Evolutionary conservation across 2,113 vertebrate species (phyloP).

Genomic region (Stigmatopora argus): DNA sequence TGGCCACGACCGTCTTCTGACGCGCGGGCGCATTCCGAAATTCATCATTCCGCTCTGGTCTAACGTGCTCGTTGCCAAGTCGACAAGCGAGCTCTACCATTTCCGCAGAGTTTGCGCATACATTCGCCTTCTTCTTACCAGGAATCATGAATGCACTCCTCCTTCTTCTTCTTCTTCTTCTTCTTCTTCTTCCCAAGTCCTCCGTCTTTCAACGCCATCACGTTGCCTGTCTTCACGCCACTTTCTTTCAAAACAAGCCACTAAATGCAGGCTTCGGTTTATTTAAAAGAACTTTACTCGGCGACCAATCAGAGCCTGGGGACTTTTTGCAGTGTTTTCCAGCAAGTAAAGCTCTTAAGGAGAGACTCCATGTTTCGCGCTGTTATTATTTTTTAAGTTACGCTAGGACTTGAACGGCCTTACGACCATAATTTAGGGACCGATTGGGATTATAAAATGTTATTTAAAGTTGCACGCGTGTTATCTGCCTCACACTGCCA

Average conservation of each 20-base stretch:
- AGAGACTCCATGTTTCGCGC: slow-evolving; percentile 30
- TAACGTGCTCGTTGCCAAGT: slow-evolving; percentile 27
- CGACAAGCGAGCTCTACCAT: slow-evolving; percentile 62
- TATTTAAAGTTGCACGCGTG: slow-evolving; percentile 61
- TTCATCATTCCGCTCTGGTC: slow-evolving; percentile 20
- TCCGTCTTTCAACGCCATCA: slow-evolving; percentile 21
- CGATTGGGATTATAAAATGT: slow-evolving; percentile 3
- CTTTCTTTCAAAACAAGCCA: neutral
- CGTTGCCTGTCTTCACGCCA: slow-evolving; percentile 24
- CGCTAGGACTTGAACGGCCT: slow-evolving; percentile 10
- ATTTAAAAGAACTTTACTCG: slow-evolving; percentile 11
- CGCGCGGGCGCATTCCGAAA: slow-evolving; percentile 6
- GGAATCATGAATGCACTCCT: slow-evolving; percentile 25
- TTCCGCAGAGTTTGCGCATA: slow-evolving; percentile 55
- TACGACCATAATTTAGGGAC: neutral
- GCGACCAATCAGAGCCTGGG: slow-evolving; percentile 20
- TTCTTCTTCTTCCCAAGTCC: slow-evolving; percentile 4
- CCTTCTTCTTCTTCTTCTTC: too few species aligned
- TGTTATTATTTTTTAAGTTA: slow-evolving; percentile 12
- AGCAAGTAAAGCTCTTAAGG: slow-evolving; percentile 31
- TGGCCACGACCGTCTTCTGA: slow-evolving; percentile 42
- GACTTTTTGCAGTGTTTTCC: slow-evolving; percentile 42
- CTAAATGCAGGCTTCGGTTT: slow-evolving; percentile 41
- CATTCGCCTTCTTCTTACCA: slow-evolving; percentile 49
- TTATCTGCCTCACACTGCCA: slow-evolving; percentile 52